These are phyloP conservation scores for Melinaea marsaeus DNA, from an alignment of 2,888 invertebrate genomes.

Conservation along the genomic window DNA sequence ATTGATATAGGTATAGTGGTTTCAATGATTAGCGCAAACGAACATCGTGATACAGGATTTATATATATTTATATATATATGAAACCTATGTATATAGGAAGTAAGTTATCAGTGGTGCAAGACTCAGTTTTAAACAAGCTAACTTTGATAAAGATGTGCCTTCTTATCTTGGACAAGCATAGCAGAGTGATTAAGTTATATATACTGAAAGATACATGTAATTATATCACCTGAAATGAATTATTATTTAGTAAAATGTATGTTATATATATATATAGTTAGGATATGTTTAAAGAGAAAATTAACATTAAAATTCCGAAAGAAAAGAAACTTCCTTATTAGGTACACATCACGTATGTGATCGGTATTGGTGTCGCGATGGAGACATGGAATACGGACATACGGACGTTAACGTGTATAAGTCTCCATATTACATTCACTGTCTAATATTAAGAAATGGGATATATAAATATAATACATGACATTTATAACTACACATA, in stretches of 20 bases:
- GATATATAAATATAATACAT: too few species aligned
- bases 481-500: too few species aligned
- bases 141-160: not conserved
- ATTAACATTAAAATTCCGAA: constrained; percentile 2
- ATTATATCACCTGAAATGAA: too few species aligned
- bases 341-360: constrained; percentile 52
- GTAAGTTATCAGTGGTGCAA: not conserved
- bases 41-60: not conserved
- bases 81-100: not conserved
- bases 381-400: constrained; percentile 28
- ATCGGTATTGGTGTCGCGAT: constrained; percentile 30
- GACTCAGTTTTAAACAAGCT: constrained; percentile 1
- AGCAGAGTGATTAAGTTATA: not conserved
- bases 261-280: too few species aligned
- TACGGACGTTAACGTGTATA: constrained; percentile 13
- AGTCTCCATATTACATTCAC: constrained; percentile 11
- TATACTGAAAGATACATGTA: not conserved
- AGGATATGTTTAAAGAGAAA: not conserved
- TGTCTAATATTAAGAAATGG: too few species aligned
- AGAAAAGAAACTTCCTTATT: constrained; percentile 56
- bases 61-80: not conserved
- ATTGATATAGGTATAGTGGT: too few species aligned
- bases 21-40: too few species aligned
- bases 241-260: not conserved
- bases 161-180: not conserved